A percentile compares a stretch with the other conserved stretches of the same genome.
These are phyloP conservation scores for Setophaga petechia DNA, from an alignment of 2,113 vertebrate genomes.

Conservation along the genomic window DNA sequence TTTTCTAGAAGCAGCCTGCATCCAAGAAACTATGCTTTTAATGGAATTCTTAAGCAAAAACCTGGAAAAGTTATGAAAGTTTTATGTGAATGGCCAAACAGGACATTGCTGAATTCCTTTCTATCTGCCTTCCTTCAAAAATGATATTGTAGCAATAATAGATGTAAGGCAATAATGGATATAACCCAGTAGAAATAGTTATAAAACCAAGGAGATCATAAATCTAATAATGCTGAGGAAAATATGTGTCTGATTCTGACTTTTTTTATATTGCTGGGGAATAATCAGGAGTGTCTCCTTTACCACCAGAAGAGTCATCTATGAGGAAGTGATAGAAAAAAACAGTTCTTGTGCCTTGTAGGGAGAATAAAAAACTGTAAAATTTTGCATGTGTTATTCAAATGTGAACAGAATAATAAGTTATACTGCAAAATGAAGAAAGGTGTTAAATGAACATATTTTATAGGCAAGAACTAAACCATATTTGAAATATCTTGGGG, in stretches of 20 bases:
- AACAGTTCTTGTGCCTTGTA: not conserved
- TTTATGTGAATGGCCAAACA: not conserved
- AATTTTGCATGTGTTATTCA: not conserved
- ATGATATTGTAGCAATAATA: not conserved
- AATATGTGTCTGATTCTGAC: not conserved
- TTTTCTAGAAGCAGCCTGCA: not conserved
- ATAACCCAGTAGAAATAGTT: slow-evolving; percentile 6
- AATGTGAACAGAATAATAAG: not conserved
- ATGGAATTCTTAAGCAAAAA: not conserved
- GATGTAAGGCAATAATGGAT: not conserved
- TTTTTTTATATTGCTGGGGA: not conserved
- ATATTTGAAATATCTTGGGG: not conserved
- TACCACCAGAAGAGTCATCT: not conserved
- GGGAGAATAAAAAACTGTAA: not conserved
- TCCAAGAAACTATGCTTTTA: not conserved
- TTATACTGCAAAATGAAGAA: not conserved
- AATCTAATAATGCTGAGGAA: not conserved
- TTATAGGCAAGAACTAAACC: not conserved
- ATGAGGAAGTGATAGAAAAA: not conserved
- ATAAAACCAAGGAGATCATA: not conserved
- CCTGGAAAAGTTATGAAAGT: not conserved
- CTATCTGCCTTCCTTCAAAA: not conserved
- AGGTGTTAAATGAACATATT: not conserved
- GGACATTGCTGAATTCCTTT: not conserved
- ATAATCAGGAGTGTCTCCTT: not conserved